Base-by-base conservation (phyloP, 2,797 vertebrate species). In the Poecilia wingei region DNA sequence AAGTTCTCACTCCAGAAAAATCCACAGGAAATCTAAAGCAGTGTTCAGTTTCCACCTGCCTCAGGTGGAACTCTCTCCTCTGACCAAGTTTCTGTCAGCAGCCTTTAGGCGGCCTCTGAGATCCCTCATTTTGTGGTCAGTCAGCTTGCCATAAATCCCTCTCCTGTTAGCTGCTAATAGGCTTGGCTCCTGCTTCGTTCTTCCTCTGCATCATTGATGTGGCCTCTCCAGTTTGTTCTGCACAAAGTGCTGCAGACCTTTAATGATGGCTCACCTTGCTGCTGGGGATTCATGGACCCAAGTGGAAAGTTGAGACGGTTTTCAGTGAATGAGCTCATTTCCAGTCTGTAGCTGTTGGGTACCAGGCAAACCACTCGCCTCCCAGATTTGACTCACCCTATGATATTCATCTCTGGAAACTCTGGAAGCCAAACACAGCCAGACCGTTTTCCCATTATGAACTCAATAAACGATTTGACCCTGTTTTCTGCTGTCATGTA, bases 1-100 rank as follows among this genome's bases (percentile, higher is more conserved):
- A 94, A 91, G 74, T 83, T 84, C 78, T 87, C 79, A 73, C 82
- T 86, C 86, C 61, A 72, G 61, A 91, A 85, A 92, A 93, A 85
- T 83, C 83, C 87, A 90, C 91, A 93, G 93, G 90, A 95, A 95
- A 94, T 94, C 86, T 86, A 88, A 92, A 92, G 82, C 90, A 91
- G 93, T 89, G 87, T 92, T 92, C 84, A 91, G 93, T 94, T 95
- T 95, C 91, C 94, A 95, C 94, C 92, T 95, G 89, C 84, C 80
- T 93, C 93, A 94, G 92, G 92, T 95, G 88, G 84, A 80, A 80
- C 82, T 84, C 72, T 78, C 72, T 75, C 79, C 70, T 31, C 64
- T 80, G 82, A 92, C 89, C 90, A 93, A 90, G 78, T 91, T 86
- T 91, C 87, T 93, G 90, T 94, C 91, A 93, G 87, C 91, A 86